Evolutionary conservation across 2,888 invertebrate genomes (phyloP).

Genomic region (Hydriomena furcata): DNA sequence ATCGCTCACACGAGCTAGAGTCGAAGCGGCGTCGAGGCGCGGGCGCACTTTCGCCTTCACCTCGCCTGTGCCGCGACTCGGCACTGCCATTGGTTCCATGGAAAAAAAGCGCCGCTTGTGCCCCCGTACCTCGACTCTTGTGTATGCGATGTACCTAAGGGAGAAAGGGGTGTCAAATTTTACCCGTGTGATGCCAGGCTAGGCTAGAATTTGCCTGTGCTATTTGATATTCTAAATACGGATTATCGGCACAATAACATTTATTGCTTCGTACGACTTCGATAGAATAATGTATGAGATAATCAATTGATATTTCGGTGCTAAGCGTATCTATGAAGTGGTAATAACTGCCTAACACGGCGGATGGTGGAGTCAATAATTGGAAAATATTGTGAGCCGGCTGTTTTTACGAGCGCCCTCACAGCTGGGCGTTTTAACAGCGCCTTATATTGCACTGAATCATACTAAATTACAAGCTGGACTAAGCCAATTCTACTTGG

Average conservation of each 20-base stretch:
- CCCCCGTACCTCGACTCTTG: no score
- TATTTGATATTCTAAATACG: slow-evolving; percentile 26
- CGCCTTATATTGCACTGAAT: slow-evolving; percentile 38
- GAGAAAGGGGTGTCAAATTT: no score
- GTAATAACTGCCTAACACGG: slow-evolving; percentile 44
- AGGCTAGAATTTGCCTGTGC: no score
- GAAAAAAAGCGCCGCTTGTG: no score
- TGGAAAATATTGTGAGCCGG: slow-evolving; percentile 50
- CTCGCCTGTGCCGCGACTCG: no score
- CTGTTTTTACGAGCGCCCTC: slow-evolving; percentile 44
- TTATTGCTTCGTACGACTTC: slow-evolving; percentile 26
- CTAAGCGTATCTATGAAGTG: slow-evolving; percentile 38
- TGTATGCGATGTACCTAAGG: no score
- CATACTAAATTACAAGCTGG: slow-evolving; percentile 27
- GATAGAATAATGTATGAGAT: slow-evolving; percentile 24
- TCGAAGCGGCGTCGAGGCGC: no score
- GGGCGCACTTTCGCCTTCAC: no score
- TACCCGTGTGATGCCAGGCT: no score
- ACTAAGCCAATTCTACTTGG: slow-evolving; percentile 4
- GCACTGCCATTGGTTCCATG: no score
- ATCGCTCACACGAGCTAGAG: no score
- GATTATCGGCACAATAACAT: slow-evolving; percentile 28
- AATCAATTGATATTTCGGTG: slow-evolving; percentile 29
- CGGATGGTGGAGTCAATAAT: slow-evolving; percentile 50
- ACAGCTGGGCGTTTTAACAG: slow-evolving; percentile 40